Evolutionary conservation across 2,888 invertebrate genomes (phyloP).

Genomic region (Idaea dimidiata): DNA sequence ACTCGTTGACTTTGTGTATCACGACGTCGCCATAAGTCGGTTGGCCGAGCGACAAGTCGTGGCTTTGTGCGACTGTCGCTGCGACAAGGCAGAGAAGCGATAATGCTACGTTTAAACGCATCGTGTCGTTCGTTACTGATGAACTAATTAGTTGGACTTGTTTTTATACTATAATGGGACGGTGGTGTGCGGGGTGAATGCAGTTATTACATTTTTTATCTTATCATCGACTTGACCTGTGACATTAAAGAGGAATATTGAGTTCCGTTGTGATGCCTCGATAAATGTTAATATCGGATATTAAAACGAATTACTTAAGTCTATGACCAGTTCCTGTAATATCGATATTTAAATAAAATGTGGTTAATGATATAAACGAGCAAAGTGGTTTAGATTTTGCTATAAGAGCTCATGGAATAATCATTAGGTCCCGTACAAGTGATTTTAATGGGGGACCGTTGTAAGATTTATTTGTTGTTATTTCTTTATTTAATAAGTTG

Average conservation of each 20-base stretch:
- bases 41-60: slow-evolving; percentile 58
- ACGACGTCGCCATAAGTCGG: slow-evolving; percentile 61
- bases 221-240: not conserved
- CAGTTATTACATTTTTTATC: slow-evolving; percentile 25
- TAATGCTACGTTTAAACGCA: slow-evolving; percentile 46
- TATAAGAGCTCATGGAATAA: no score
- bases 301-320: no score
- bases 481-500: no score
- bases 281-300: no score
- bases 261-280: no score
- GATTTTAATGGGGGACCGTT: no score
- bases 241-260: not conserved
- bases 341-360: no score
- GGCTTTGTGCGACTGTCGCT: slow-evolving; percentile 53
- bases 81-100: slow-evolving; percentile 49
- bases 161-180: slow-evolving; percentile 62
- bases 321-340: no score
- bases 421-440: no score
- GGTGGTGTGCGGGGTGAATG: slow-evolving; percentile 42
- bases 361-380: no score
- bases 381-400: no score
- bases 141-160: slow-evolving; percentile 46
- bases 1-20: slow-evolving; percentile 55
- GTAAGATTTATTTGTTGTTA: no score
- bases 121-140: slow-evolving; percentile 62